Percentiles rank a stretch among this genome's conserved stretches.
phyloP scores from a whole-genome alignment of 2,888 invertebrate genomes.

The Lasioglossum figueresi region DNA sequence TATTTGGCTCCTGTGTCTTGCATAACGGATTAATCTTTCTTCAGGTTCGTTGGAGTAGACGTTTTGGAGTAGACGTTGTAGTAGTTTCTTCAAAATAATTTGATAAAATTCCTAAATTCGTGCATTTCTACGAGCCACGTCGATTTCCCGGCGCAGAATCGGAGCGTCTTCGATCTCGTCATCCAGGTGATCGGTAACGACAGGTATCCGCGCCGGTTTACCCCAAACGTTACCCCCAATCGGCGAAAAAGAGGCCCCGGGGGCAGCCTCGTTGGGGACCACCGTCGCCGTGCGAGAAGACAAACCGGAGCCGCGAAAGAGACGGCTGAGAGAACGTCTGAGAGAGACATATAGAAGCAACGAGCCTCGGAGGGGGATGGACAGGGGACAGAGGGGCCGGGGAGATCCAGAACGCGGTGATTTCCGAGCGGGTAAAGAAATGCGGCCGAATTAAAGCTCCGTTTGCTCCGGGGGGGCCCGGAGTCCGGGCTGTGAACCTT shows the following conservation, averaged over 20 bases:
- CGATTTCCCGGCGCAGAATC: not conserved
- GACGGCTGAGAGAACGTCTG: slow-evolving; percentile 10
- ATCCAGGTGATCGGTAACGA: slow-evolving; percentile 38
- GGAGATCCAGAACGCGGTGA: slow-evolving; percentile 66
- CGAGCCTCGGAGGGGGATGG: not conserved
- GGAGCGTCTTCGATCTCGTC: slow-evolving; percentile 25
- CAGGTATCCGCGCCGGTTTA: slow-evolving; percentile 54
- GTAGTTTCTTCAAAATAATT: not conserved
- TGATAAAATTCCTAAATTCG: too few relatives aligned
- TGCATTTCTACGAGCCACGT: not conserved
- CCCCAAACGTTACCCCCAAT: slow-evolving; percentile 58
- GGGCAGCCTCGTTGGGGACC: slow-evolving; percentile 63
- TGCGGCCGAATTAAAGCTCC: slow-evolving; percentile 73
- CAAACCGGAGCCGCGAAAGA: slow-evolving; percentile 56
- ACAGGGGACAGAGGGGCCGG: slow-evolving; percentile 23
- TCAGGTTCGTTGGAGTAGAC: not conserved
- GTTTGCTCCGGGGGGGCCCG: slow-evolving; percentile 70
- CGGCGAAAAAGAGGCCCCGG: slow-evolving; percentile 54
- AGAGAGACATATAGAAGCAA: not conserved
- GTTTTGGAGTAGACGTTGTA: not conserved
- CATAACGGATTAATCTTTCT: not conserved
- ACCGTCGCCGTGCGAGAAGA: slow-evolving; percentile 57
- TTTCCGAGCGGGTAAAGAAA: slow-evolving; percentile 70
- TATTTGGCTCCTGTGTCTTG: too few relatives aligned
- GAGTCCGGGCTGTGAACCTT: slow-evolving; percentile 53